Evolutionary conservation across 2,113 vertebrate species (phyloP).

Genomic region (western clawed frog (Xenopus tropicalis)): DNA sequence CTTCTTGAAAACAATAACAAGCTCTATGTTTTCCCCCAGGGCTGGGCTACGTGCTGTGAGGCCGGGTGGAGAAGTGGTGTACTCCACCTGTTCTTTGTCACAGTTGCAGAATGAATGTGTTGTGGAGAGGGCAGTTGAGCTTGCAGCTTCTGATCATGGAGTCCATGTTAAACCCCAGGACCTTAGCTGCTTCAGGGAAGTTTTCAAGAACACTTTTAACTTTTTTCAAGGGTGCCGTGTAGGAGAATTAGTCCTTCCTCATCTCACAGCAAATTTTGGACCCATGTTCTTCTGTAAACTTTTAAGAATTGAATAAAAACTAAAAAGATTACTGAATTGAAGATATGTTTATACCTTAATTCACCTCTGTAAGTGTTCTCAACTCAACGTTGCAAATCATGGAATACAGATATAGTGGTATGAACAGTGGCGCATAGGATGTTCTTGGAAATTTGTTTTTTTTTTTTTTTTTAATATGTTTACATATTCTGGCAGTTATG

Average conservation of each 20-base stretch:
- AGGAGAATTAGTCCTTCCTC: slow-evolving; percentile 87
- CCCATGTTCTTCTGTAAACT: slow-evolving; percentile 93
- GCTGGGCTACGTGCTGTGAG: slow-evolving; percentile 76
- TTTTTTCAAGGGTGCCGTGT: slow-evolving; percentile 72
- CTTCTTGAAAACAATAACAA: too few relatives aligned
- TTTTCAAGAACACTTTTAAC: slow-evolving; percentile 79
- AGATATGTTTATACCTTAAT: too few relatives aligned
- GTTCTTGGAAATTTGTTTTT: too few relatives aligned
- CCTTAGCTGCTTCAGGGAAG: slow-evolving; percentile 63
- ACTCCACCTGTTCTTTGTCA: slow-evolving; percentile 89
- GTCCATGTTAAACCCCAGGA: slow-evolving; percentile 67
- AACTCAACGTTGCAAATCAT: too few relatives aligned
- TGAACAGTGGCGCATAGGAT: too few relatives aligned
- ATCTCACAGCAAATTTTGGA: slow-evolving; percentile 89
- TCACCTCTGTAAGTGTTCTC: too few relatives aligned
- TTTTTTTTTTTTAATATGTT: too few relatives aligned
- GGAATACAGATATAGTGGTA: too few relatives aligned
- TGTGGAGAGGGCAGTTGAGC: slow-evolving; percentile 70
- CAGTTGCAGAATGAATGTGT: slow-evolving; percentile 85
- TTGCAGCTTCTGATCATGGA: slow-evolving; percentile 68
- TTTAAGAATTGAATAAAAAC: slow-evolving; percentile 48
- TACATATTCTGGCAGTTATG: too few relatives aligned
- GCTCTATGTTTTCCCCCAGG: slow-evolving; percentile 58
- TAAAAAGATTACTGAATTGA: too few relatives aligned
- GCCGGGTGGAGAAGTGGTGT: slow-evolving; percentile 78